These are phyloP conservation scores for Aleiodes testaceus DNA, from an alignment of 2,888 invertebrate species.

Conservation along the genomic window DNA sequence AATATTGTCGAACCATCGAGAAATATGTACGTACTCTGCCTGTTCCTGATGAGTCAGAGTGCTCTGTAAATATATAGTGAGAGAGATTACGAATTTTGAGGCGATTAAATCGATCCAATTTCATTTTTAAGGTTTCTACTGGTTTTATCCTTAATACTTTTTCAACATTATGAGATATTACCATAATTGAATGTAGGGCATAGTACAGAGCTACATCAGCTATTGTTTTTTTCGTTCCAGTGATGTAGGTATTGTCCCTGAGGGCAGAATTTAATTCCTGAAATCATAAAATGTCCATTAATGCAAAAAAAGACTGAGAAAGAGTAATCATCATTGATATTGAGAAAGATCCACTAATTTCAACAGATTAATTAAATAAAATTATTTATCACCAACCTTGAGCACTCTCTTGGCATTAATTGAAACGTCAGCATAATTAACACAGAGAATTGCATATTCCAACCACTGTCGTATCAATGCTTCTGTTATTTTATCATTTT, in stretches of 20 bases:
- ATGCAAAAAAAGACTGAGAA: too few relatives aligned
- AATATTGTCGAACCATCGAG: constrained; percentile 86
- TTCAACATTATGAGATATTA: constrained; percentile 68
- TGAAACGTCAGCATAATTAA: constrained; percentile 74
- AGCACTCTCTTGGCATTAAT: constrained; percentile 74
- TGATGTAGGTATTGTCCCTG: constrained; percentile 76
- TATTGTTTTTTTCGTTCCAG: constrained; percentile 76
- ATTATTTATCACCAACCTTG: constrained; percentile 69
- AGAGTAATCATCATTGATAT: too few relatives aligned
- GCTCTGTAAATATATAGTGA: constrained; percentile 75
- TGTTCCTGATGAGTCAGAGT: constrained; percentile 79
- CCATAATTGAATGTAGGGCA: constrained; percentile 79
- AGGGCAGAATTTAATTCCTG: constrained; percentile 77
- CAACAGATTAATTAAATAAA: not conserved
- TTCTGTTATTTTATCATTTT: constrained; percentile 59
- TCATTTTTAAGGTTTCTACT: constrained; percentile 51
- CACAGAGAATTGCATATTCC: constrained; percentile 78
- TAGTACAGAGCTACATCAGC: constrained; percentile 83
- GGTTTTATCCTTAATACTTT: not conserved
- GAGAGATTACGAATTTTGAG: constrained; percentile 35
- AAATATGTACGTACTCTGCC: constrained; percentile 81
- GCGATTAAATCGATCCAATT: constrained; percentile 55
- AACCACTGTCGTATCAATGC: constrained; percentile 77
- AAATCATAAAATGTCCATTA: constrained; percentile 52
- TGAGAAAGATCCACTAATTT: too few relatives aligned